Evolutionary conservation across 2,113 vertebrate genomes (phyloP).

Genomic region (Zootoca vivipara): DNA sequence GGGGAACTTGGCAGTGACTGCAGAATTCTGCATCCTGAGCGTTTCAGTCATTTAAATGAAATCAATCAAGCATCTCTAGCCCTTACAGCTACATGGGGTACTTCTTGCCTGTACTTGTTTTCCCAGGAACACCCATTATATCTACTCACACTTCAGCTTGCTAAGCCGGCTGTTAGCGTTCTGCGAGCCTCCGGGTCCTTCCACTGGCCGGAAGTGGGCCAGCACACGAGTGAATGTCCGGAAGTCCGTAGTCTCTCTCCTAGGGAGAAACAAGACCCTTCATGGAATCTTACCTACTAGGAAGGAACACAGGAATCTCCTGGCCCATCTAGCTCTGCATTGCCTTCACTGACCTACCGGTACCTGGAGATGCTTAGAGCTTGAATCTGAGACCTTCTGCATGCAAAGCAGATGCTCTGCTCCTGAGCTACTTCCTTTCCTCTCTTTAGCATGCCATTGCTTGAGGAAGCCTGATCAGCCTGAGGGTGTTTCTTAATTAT

Average conservation of each 20-base stretch:
- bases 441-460: no score
- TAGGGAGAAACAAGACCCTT: conserved; percentile 32
- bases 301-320: no score
- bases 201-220: conserved; percentile 81
- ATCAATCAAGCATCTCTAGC: neutral
- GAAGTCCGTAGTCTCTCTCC: conserved; percentile 79
- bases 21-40: neutral
- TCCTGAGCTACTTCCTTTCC: no score
- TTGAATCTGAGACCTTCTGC: no score
- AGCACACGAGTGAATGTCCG: conserved; percentile 76
- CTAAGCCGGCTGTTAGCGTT: conserved; percentile 77
- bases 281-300: neutral
- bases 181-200: conserved; percentile 59
- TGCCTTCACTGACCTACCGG: no score
- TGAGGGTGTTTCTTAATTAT: no score
- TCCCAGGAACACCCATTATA: no score
- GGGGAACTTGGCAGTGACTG: neutral
- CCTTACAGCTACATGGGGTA: neutral
- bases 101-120: neutral
- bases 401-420: no score
- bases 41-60: no score
- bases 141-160: conserved; percentile 81
- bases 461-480: neutral
- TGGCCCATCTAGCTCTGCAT: no score
- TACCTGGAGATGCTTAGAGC: no score